Percentiles rank a stretch among this genome's conserved stretches.
These are phyloP conservation scores for Eurytemora carolleeae DNA, from an alignment of 1,140 invertebrate genomes.

Conservation along the genomic window DNA sequence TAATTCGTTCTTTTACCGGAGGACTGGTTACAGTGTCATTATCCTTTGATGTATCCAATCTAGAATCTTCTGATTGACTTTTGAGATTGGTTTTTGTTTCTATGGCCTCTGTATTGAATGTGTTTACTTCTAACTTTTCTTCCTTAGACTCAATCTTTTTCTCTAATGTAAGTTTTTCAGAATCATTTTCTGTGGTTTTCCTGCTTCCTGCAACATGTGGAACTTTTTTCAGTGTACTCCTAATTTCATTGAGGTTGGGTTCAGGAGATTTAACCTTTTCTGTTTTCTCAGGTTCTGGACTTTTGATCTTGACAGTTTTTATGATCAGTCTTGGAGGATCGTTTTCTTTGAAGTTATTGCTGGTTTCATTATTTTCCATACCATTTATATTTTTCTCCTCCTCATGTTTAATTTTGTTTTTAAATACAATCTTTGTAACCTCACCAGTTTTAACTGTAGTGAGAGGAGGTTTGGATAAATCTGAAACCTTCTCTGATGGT, in stretches of 20 bases:
- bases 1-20: neutral
- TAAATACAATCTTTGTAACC: neutral
- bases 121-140: too few species aligned
- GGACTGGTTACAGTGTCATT: too few species aligned
- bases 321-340: neutral
- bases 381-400: neutral
- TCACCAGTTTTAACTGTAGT: too few species aligned
- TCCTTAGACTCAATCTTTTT: too few species aligned
- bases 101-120: too few species aligned
- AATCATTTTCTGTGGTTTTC: neutral
- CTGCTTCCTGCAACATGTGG: neutral
- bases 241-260: neutral
- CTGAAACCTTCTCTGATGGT: neutral
- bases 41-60: too few species aligned
- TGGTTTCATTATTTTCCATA: neutral
- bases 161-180: too few species aligned
- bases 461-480: too few species aligned
- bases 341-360: neutral
- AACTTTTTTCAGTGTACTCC: constrained; percentile 1
- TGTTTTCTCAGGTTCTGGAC: neutral
- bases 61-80: too few species aligned
- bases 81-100: too few species aligned
- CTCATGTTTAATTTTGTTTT: neutral
- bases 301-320: neutral
- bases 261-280: neutral